phyloP scores from a whole-genome alignment of 2,797 vertebrate species.

The Peromyscus melanophrys region DNA sequence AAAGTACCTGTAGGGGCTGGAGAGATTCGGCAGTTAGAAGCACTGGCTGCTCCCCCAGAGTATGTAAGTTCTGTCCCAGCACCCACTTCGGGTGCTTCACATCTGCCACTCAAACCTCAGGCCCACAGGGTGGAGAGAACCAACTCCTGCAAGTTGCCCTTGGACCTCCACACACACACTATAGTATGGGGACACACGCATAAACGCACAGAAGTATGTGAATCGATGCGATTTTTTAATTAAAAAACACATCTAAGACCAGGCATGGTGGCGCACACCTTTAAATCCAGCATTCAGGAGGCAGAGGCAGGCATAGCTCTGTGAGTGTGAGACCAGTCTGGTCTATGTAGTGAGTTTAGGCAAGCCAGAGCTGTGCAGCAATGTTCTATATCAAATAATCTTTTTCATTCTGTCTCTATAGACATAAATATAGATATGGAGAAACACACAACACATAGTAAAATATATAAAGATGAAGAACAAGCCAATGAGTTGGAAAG shows the following conservation, averaged over 20 bases:
- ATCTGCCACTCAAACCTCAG: not conserved
- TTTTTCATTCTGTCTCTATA: not conserved
- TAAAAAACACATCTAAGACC: not conserved
- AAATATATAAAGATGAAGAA: constrained; percentile 3
- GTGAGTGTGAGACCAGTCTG: not conserved
- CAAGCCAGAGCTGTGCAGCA: not conserved
- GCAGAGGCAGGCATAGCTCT: not conserved
- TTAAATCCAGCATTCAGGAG: not conserved
- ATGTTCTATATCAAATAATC: not conserved
- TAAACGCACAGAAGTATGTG: not conserved
- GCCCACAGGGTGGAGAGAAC: not conserved
- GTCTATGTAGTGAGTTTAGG: not conserved
- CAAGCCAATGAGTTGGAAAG: not conserved
- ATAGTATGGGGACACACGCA: not conserved
- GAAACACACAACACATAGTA: not conserved
- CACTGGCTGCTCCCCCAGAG: not conserved
- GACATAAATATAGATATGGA: not conserved
- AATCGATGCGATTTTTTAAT: not conserved
- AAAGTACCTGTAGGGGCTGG: not conserved
- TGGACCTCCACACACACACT: not conserved
- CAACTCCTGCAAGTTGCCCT: not conserved
- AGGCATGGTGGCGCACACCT: not conserved
- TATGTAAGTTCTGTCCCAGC: not conserved
- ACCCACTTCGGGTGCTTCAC: not conserved
- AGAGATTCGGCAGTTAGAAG: not conserved